Percentiles rank a stretch among this genome's conserved stretches.
Conservation (phyloP, 2,797 vertebrate species). For the Aphelocoma californica region DNA sequence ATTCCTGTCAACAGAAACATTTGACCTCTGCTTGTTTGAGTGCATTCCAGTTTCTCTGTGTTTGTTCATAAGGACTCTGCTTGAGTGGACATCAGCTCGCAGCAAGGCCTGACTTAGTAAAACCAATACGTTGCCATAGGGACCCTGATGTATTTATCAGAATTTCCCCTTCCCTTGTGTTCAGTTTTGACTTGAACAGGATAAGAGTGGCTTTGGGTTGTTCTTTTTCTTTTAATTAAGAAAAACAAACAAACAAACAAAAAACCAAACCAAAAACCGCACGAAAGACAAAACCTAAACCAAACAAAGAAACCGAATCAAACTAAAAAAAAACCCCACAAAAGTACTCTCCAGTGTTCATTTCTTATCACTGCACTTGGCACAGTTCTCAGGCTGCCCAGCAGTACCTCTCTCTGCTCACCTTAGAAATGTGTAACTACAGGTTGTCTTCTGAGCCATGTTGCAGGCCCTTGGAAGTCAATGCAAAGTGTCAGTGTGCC, state of each 20-base stretch:
- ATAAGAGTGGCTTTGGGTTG: neutral
- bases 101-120: neutral
- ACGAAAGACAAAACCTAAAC: neutral
- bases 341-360: neutral
- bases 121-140: neutral
- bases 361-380: neutral
- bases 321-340: fast-evolving
- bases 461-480: neutral
- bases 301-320: neutral
- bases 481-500: fast-evolving
- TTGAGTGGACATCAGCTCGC: neutral
- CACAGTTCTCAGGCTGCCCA: neutral
- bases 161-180: neutral
- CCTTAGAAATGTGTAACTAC: neutral
- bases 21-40: neutral
- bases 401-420: neutral
- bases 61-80: neutral
- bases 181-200: neutral
- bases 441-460: neutral
- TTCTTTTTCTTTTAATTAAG: neutral
- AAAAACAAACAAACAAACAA: neutral
- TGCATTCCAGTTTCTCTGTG: neutral
- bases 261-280: neutral
- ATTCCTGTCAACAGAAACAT: neutral
- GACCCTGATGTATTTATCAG: neutral